Conservation (phyloP, 2,113 vertebrate genomes). For the Callithrix jacchus region DNA sequence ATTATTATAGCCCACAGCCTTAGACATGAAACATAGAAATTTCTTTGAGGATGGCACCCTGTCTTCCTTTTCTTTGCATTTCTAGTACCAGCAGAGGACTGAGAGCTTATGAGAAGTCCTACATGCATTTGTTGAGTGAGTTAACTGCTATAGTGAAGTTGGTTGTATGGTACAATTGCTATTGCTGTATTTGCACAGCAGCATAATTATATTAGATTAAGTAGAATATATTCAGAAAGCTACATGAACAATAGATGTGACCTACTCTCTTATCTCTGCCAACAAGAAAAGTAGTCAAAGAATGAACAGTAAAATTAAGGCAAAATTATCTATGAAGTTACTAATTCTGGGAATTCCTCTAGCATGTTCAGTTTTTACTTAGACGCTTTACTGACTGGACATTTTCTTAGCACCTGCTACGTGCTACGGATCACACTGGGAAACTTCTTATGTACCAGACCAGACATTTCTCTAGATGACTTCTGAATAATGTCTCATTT, state of each 20-base stretch:
- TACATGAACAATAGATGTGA: not conserved
- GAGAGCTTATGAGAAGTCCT: not conserved
- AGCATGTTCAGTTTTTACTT: not conserved
- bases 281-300: not conserved
- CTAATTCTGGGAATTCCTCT: not conserved
- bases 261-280: not conserved
- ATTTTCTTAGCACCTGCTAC: not conserved
- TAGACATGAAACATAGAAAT: not conserved
- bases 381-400: not conserved
- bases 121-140: not conserved
- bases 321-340: not conserved
- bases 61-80: not conserved
- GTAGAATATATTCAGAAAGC: constrained; percentile 11
- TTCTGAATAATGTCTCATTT: not conserved
- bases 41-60: not conserved
- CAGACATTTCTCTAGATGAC: not conserved
- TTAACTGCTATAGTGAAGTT: not conserved
- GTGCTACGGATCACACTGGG: not conserved
- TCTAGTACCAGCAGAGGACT: too few relatives aligned
- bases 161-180: not conserved
- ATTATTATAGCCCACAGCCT: not conserved
- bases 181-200: not conserved
- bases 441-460: not conserved
- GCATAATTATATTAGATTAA: not conserved
- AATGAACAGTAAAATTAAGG: not conserved